phyloP scores from a whole-genome alignment of 2,113 vertebrate genomes.

The Sialia sialis region DNA sequence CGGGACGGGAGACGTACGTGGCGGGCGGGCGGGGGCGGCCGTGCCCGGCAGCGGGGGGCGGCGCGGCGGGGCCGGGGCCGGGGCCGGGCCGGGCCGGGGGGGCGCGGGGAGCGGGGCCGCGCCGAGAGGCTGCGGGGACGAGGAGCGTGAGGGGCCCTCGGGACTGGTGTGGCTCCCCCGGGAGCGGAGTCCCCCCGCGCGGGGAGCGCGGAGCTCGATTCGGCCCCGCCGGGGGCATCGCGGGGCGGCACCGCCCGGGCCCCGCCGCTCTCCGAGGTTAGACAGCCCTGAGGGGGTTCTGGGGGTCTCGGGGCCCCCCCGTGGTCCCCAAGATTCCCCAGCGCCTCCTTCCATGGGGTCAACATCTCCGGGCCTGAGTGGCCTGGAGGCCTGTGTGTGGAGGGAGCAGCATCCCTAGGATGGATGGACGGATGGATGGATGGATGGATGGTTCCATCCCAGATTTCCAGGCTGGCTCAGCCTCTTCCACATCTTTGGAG shows the following conservation, averaged over 20 bases:
- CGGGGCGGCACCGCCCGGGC: not conserved
- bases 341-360: not conserved
- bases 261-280: not conserved
- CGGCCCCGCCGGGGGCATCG: not conserved
- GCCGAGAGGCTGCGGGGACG: not conserved
- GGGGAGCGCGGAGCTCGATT: not conserved
- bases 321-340: not conserved
- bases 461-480: not conserved
- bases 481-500: not conserved
- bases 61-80: too few relatives aligned
- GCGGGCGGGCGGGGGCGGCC: too few relatives aligned
- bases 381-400: not conserved
- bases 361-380: not conserved
- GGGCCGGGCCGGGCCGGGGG: not conserved
- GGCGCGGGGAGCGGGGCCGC: not conserved
- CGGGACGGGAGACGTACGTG: too few relatives aligned
- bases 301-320: not conserved
- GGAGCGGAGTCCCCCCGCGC: not conserved
- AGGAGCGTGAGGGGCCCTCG: not conserved
- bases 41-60: too few relatives aligned
- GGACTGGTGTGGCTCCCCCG: not conserved
- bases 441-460: not conserved
- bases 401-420: not conserved
- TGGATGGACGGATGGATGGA: not conserved
- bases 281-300: not conserved